Base-by-base conservation (phyloP, 2,888 invertebrate species). In the Ernsta delagoae region DNA sequence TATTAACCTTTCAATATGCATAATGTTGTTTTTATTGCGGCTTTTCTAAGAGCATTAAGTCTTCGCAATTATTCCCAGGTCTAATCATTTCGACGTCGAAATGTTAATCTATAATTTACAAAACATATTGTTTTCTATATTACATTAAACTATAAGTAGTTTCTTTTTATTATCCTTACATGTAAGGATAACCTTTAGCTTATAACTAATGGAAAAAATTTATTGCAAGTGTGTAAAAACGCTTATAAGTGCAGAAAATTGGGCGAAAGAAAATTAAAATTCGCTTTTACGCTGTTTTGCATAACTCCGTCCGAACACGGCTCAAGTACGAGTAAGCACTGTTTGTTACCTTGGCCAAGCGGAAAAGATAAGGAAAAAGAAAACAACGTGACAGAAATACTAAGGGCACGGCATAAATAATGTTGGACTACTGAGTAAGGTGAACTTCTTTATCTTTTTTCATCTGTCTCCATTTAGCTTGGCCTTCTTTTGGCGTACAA, bases 311-410 rank as follows among this genome's bases (percentile, higher is more conserved):
- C 62, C 62, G 57, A 68, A 45, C 62, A 57, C 50, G 68, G 31
- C 45, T 61, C 62, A 50, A 68, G 62, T 68, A 59, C 62, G 68
- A 63, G 68, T 59, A 50, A 68, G 62, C 61, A 57, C 67, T 68
- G 67, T 68, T 68, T 63, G 62, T 68, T 68, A 50, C 68, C 68
- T 63, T 63, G 62, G 50, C 57, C 61, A 39, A 68, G 68, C 68
- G 68, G 68, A 68, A 63, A 62, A 63, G 62, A 68, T 68, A 68
- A 68, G 68, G 68, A 63, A 68, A 68, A 68, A 68, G 68, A 63
- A 67, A 61, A 68, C 68, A 63, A 68, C 62, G 62, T 68, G 68
- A 59, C 62, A 68, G 62, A 68, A 68, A 59, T 68, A 68, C 62
- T 68, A 62, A 63, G 43, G 61, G 67, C 67, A 61, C 34, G 39